phyloP scores from a whole-genome alignment of 2,797 vertebrate genomes.

The Neoniphon sammara region DNA sequence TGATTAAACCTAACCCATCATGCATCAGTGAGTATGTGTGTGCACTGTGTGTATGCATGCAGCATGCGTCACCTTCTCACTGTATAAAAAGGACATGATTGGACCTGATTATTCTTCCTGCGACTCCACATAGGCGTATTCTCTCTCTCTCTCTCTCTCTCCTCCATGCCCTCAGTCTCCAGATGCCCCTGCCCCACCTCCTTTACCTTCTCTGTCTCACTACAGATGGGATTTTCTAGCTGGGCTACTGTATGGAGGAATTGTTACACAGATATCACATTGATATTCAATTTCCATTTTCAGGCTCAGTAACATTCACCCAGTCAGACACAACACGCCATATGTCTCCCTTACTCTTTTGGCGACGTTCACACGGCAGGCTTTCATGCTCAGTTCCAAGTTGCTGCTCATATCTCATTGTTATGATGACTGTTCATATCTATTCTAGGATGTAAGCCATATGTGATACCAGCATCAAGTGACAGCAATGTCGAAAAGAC shows the following conservation, averaged over 20 bases:
- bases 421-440: slow-evolving; percentile 46
- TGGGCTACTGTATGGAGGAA: slow-evolving; percentile 7
- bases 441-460: slow-evolving; percentile 39
- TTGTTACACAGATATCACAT: slow-evolving; percentile 29
- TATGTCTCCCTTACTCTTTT: slow-evolving; percentile 65
- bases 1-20: slow-evolving; percentile 12
- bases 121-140: not conserved
- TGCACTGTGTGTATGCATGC: slow-evolving; percentile 3
- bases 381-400: slow-evolving; percentile 38
- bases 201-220: slow-evolving; percentile 25
- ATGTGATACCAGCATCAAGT: slow-evolving; percentile 38
- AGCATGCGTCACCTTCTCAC: slow-evolving; percentile 9
- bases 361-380: slow-evolving; percentile 50
- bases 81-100: slow-evolving; percentile 23
- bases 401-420: slow-evolving; percentile 51
- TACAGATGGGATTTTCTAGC: slow-evolving; percentile 20
- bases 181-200: not conserved
- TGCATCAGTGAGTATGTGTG: not conserved
- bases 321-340: slow-evolving; percentile 61
- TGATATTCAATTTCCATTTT: slow-evolving; percentile 50
- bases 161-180: not conserved
- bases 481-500: slow-evolving; percentile 45
- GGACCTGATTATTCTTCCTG: slow-evolving; percentile 42
- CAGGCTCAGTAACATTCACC: slow-evolving; percentile 43
- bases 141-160: not conserved